Percentiles rank a stretch among this genome's conserved stretches.
phyloP scores from a whole-genome alignment of 2,797 vertebrate species.

The Adelosebastes latens region DNA sequence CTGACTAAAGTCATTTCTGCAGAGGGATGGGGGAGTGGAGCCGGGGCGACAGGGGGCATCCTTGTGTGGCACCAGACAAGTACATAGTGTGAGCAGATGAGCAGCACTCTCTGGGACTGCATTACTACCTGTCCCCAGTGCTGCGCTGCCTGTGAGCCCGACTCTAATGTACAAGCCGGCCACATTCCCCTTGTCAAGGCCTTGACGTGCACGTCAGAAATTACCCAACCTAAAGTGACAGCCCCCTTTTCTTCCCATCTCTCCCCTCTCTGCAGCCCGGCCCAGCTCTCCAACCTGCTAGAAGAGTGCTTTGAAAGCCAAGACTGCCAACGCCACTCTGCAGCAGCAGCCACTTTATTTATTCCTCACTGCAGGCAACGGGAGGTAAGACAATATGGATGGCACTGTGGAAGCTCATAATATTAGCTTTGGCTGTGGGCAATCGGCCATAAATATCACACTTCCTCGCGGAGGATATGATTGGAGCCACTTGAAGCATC shows the following conservation, averaged over 20 bases:
- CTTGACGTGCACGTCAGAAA: conserved; percentile 90
- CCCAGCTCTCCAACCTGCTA: conserved; percentile 60
- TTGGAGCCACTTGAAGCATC: conserved; percentile 64
- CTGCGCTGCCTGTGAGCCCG: conserved; percentile 83
- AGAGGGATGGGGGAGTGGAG: conserved; percentile 64
- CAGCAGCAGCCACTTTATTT: conserved; percentile 85
- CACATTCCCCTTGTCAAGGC: conserved; percentile 89
- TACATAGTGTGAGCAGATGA: conserved; percentile 89
- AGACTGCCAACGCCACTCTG: conserved; percentile 85
- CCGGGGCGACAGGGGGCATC: conserved; percentile 62
- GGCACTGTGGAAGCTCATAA: conserved; percentile 78
- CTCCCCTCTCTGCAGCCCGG: conserved; percentile 46
- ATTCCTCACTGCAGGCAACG: conserved; percentile 85
- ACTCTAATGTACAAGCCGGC: conserved; percentile 92
- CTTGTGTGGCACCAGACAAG: conserved; percentile 86
- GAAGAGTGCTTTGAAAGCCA: conserved; percentile 86
- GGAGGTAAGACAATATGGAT: conserved; percentile 84
- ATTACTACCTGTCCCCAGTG: conserved; percentile 88
- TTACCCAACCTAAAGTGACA: conserved; percentile 94
- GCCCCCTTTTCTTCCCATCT: conserved; percentile 71
- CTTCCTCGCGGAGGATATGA: conserved; percentile 58
- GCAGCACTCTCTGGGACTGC: conserved; percentile 90
- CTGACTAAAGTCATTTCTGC: conserved; percentile 94
- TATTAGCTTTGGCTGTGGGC: conserved; percentile 82
- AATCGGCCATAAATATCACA: conserved; percentile 77